phyloP scores from a whole-genome alignment of 2,888 invertebrate genomes.

The Chorisops tibialis region DNA sequence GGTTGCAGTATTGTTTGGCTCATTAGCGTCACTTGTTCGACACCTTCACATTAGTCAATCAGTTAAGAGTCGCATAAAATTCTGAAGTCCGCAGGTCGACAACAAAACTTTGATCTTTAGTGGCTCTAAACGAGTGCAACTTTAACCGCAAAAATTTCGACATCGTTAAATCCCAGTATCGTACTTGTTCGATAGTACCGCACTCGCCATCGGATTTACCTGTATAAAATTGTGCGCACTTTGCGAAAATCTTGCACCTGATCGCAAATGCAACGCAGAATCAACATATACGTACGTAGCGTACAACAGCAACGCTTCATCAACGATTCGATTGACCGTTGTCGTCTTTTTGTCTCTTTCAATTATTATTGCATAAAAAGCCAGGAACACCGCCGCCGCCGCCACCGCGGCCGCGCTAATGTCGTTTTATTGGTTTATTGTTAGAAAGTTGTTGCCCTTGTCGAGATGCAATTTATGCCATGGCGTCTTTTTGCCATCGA shows the following conservation, averaged over 20 bases:
- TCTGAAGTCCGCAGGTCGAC: no score
- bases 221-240: not conserved
- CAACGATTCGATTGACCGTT: conserved; percentile 13
- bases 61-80: conserved; percentile 2
- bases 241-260: conserved; percentile 14
- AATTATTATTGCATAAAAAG: conserved; percentile 4
- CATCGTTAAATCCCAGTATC: not conserved
- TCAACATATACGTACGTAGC: not conserved
- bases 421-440: conserved; percentile 24
- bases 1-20: conserved; percentile 6
- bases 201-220: conserved; percentile 2
- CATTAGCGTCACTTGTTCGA: conserved; percentile 22
- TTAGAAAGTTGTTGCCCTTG: conserved; percentile 29
- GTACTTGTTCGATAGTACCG: not conserved
- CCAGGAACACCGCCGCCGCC: not conserved
- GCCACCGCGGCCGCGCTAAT: not conserved
- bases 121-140: not conserved
- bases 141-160: conserved; percentile 4
- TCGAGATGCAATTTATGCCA: conserved; percentile 7
- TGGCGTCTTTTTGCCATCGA: not conserved
- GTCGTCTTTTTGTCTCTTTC: conserved; percentile 12
- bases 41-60: conserved; percentile 21
- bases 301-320: conserved; percentile 19
- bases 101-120: not conserved
- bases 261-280: not conserved